phyloP scores from a whole-genome alignment of 2,797 vertebrate species.

The Gymnothorax javanicus region DNA sequence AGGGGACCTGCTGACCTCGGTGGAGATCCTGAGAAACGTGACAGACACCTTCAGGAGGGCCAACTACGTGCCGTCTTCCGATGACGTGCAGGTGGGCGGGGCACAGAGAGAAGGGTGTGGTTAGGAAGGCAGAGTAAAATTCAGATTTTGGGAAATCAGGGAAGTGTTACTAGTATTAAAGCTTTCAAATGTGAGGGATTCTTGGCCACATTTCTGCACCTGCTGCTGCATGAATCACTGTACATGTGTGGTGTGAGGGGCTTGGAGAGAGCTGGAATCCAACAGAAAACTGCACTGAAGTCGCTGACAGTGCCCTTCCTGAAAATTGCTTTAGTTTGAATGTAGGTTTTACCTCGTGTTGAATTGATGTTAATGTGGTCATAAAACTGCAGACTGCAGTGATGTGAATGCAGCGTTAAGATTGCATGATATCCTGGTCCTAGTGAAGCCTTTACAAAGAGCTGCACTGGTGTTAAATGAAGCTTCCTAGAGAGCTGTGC shows the following conservation, averaged over 20 bases:
- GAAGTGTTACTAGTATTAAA: background rate
- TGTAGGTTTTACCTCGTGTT: no score
- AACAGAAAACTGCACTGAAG: background rate
- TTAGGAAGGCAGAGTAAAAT: background rate
- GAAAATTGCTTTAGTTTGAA: no score
- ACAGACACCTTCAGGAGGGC: conserved; percentile 98
- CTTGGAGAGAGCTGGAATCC: background rate
- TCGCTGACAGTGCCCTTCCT: no score
- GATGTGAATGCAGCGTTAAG: background rate
- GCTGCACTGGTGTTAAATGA: background rate
- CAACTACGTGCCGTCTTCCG: conserved; percentile 94
- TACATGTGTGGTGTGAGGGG: background rate
- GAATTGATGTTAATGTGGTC: background rate
- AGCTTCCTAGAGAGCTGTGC: background rate
- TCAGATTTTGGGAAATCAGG: background rate
- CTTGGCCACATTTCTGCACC: background rate
- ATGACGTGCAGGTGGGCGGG: conserved; percentile 92
- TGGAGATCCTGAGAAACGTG: conserved; percentile 98
- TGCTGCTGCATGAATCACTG: background rate
- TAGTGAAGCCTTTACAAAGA: background rate
- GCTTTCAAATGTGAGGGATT: background rate
- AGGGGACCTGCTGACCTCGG: conserved; percentile 93
- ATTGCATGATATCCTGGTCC: background rate
- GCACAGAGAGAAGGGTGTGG: background rate
- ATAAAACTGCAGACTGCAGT: background rate